phyloP scores from a whole-genome alignment of 2,888 invertebrate species.

The Dexiosoma caninum region DNA sequence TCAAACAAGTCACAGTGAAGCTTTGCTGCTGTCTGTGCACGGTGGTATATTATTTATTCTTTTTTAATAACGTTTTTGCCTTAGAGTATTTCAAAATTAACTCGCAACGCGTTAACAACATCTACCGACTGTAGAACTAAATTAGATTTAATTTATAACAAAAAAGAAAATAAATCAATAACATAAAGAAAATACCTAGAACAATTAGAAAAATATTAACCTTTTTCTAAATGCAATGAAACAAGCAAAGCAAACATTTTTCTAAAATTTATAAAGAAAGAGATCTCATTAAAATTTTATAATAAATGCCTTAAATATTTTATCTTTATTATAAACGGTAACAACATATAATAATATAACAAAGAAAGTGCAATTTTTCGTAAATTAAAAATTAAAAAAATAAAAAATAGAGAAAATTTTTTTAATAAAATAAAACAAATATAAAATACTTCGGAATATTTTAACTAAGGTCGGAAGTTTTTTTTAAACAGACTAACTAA shows the following conservation, averaged over 20 bases:
- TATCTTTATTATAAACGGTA: conserved; percentile 13
- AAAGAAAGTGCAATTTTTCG: conserved; percentile 46
- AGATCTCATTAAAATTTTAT: conserved; percentile 43
- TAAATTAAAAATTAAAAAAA: conserved; percentile 23
- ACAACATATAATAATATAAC: conserved; percentile 13
- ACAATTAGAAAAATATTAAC: conserved; percentile 43
- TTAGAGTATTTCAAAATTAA: conserved; percentile 71
- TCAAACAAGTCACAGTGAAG: conserved; percentile 40
- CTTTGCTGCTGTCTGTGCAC: conserved; percentile 56
- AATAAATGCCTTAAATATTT: conserved; percentile 59
- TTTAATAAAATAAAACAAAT: background rate
- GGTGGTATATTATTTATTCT: conserved; percentile 53
- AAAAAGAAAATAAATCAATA: background rate
- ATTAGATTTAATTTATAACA: conserved; percentile 38
- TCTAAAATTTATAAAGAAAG: conserved; percentile 19
- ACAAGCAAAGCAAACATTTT: background rate
- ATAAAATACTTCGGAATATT: too few relatives aligned
- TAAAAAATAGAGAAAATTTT: conserved; percentile 56
- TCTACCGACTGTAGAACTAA: conserved; percentile 22
- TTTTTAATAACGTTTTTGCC: conserved; percentile 59
- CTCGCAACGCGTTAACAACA: conserved; percentile 73
- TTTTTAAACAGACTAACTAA: background rate
- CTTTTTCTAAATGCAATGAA: conserved; percentile 6
- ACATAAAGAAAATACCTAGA: conserved; percentile 14
- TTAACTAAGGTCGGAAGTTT: background rate